Conservation (phyloP, 2,113 vertebrate genomes). For the Thalassoma bifasciatum region DNA sequence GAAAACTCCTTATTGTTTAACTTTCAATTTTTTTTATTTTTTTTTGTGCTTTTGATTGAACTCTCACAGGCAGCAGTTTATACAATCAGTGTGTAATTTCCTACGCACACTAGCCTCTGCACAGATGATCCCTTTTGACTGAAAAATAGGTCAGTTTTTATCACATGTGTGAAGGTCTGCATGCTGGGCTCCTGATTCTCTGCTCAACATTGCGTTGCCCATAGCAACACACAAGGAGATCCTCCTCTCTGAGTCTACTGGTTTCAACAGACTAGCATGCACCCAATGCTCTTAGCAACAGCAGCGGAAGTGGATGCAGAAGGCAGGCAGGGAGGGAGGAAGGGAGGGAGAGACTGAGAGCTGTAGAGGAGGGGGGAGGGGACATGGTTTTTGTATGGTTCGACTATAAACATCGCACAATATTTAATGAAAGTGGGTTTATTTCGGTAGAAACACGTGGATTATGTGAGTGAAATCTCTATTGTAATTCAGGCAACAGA, state of each 20-base stretch:
- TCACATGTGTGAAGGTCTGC: slow-evolving; percentile 57
- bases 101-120: neutral
- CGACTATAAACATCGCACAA: slow-evolving; percentile 44
- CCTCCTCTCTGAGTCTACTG: slow-evolving; percentile 69
- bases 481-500: slow-evolving; percentile 46
- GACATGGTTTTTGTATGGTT: slow-evolving; percentile 43
- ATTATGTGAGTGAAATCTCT: slow-evolving; percentile 30
- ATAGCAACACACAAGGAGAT: slow-evolving; percentile 76
- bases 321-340: slow-evolving; percentile 39
- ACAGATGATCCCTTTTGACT: slow-evolving; percentile 29
- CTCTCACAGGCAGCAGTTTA: neutral
- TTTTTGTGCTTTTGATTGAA: slow-evolving; percentile 7
- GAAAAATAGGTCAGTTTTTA: slow-evolving; percentile 69
- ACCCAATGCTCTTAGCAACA: slow-evolving; percentile 75
- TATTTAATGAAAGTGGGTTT: slow-evolving; percentile 60
- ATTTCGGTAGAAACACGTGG: slow-evolving; percentile 40
- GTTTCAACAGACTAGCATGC: slow-evolving; percentile 65
- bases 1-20: neutral
- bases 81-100: neutral
- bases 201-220: slow-evolving; percentile 71
- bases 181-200: slow-evolving; percentile 52
- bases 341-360: slow-evolving; percentile 28
- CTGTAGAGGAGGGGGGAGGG: slow-evolving; percentile 63
- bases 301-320: slow-evolving; percentile 64
- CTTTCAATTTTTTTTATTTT: neutral